Evolutionary conservation across 2,113 vertebrate genomes (phyloP), one percentile per base, ranked within the genome.

Genomic region (Rostratula benghalensis): DNA sequence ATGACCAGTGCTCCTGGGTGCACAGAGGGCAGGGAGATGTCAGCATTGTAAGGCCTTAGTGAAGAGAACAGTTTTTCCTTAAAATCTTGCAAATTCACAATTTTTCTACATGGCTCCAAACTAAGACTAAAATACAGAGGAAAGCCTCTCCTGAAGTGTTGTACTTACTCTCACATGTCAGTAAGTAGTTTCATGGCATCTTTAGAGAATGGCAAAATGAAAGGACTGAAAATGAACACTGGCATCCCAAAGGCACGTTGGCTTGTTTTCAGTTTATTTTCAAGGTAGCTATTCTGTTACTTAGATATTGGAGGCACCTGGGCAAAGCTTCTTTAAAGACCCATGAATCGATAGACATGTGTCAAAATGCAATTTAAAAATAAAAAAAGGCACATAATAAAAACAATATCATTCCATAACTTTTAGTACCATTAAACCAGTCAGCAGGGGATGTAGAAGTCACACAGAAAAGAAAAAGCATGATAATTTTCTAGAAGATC

Each of bases 401-500:
- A 93, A 91, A 24, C 92, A 92, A 12, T 91, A 67, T 82, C 4
- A 89, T 94, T 85, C 92, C 77, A 69, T 79, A 89, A 61, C 61
- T 94, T 77, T 89, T 79, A 79, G 53, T 91, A 39, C 81, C 77
- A 73, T 93, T 94, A 94, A 94, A 57, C 31, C 48, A 87, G 48
- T 75, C 89, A 85, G 80, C 86, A 87, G 78, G 83, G 87, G 81
- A 91, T 85, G 60, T 51, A 83, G 75, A 95, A 96, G 74, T 91
- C 84, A 91, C 81, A 61, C 67, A 93, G 73, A 77, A 94, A 96
- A 91, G 78, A 74, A 85, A 95, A 94, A 83, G 69, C 80, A 59
- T 57, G 68, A 71, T 90, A 84, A 90, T 91, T 92, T 96, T 94
- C 95, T 68, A 89, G 83, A 96, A 81, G 93, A 96, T 91, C 86